These are phyloP conservation scores for Epicauta chinensis DNA, from an alignment of 1,140 invertebrate species.

Conservation along the genomic window DNA sequence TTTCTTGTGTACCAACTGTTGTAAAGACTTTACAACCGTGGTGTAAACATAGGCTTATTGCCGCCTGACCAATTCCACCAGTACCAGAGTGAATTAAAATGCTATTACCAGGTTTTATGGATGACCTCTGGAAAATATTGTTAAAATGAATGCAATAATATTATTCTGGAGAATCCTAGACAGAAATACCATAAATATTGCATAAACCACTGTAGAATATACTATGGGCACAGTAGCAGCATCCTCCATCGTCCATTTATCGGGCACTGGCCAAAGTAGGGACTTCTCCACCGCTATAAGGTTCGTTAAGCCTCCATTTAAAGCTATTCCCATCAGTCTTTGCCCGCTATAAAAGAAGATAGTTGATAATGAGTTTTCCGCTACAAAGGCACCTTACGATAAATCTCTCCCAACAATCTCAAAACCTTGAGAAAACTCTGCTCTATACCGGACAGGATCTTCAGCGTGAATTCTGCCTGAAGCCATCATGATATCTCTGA, in stretches of 20 bases:
- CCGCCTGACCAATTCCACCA: slow-evolving; percentile 80
- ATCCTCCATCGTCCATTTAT: slow-evolving; percentile 73
- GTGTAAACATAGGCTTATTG: slow-evolving; percentile 69
- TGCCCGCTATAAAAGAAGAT: slow-evolving; percentile 44
- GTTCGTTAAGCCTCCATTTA: no score
- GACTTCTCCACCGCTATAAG: no score
- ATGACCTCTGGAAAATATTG: no score
- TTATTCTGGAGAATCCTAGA: no score
- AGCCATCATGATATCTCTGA: slow-evolving; percentile 21
- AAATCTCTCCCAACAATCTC: slow-evolving; percentile 62
- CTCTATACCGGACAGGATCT: slow-evolving; percentile 33
- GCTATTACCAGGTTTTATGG: background rate
- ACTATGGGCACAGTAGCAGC: slow-evolving; percentile 75
- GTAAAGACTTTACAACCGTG: slow-evolving; percentile 66
- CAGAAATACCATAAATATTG: no score
- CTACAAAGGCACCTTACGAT: slow-evolving; percentile 47
- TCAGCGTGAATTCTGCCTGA: slow-evolving; percentile 51
- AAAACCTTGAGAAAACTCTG: no score
- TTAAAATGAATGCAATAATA: no score
- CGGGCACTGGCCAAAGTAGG: slow-evolving; percentile 53
- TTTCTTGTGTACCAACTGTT: slow-evolving; percentile 67
- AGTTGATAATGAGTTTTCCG: slow-evolving; percentile 67
- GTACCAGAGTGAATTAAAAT: slow-evolving; percentile 75
- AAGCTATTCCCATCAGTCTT: no score
- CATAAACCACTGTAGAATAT: no score